phyloP scores from a whole-genome alignment of 2,113 vertebrate genomes.

The Osmerus eperlanus region DNA sequence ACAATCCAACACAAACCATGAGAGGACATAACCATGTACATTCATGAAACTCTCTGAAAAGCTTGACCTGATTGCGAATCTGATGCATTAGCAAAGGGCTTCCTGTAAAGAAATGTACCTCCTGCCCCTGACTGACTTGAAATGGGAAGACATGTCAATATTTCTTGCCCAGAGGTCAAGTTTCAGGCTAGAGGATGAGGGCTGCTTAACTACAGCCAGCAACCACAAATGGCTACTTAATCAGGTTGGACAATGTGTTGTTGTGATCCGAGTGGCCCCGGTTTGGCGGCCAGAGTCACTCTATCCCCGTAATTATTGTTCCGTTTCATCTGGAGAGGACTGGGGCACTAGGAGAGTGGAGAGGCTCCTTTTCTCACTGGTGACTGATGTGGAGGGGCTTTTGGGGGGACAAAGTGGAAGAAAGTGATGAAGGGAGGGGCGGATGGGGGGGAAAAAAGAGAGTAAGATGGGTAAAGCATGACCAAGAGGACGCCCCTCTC shows the following conservation, averaged over 20 bases:
- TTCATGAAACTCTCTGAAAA: slow-evolving; percentile 10
- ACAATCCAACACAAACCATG: slow-evolving; percentile 36
- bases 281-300: slow-evolving; percentile 65
- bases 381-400: slow-evolving; percentile 59
- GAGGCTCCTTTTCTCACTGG: slow-evolving; percentile 40
- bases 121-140: slow-evolving; percentile 54
- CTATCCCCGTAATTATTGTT: slow-evolving; percentile 69
- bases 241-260: slow-evolving; percentile 75
- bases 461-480: slow-evolving; percentile 7
- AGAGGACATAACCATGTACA: slow-evolving; percentile 36
- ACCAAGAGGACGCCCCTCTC: slow-evolving; percentile 13
- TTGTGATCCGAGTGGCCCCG: slow-evolving; percentile 70
- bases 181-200: slow-evolving; percentile 67
- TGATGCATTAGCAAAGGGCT: slow-evolving; percentile 17
- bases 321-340: slow-evolving; percentile 62
- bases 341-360: slow-evolving; percentile 44
- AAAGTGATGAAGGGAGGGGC: not conserved
- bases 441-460: not conserved
- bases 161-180: slow-evolving; percentile 62
- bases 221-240: slow-evolving; percentile 74
- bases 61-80: not conserved
- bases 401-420: slow-evolving; percentile 5
- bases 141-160: slow-evolving; percentile 65
- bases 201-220: slow-evolving; percentile 62
- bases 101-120: slow-evolving; percentile 67